These are phyloP conservation scores for Perccottus glenii DNA, from an alignment of 2,113 vertebrate genomes.

Conservation along the genomic window DNA sequence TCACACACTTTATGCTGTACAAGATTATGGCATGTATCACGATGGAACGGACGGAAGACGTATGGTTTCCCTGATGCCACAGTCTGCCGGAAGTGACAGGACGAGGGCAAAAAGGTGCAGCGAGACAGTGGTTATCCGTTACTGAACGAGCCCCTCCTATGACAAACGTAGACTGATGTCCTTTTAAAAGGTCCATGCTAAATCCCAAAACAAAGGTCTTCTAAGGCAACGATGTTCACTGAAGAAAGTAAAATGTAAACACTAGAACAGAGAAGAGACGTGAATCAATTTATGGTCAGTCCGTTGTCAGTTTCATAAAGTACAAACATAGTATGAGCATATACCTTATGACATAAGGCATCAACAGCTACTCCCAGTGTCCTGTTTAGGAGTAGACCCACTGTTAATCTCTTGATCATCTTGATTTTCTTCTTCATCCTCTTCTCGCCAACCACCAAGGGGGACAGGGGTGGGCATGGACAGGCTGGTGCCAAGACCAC, in stretches of 20 bases:
- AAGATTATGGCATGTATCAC: slow-evolving; percentile 25
- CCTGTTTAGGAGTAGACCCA: slow-evolving; percentile 63
- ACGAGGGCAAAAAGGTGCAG: slow-evolving; percentile 51
- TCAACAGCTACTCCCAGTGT: slow-evolving; percentile 70
- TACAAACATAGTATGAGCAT: slow-evolving; percentile 6
- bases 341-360: slow-evolving; percentile 75
- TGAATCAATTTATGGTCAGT: slow-evolving; percentile 14
- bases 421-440: slow-evolving; percentile 72
- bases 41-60: slow-evolving; percentile 67
- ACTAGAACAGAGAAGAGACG: slow-evolving; percentile 45
- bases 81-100: slow-evolving; percentile 60
- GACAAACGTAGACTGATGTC: slow-evolving; percentile 33
- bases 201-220: slow-evolving; percentile 68
- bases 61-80: slow-evolving; percentile 73
- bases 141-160: slow-evolving; percentile 31
- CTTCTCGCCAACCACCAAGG: slow-evolving; percentile 80
- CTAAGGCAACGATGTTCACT: slow-evolving; percentile 80
- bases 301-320: background rate
- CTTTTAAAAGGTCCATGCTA: slow-evolving; percentile 61
- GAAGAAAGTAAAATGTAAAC: slow-evolving; percentile 73
- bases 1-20: slow-evolving; percentile 26
- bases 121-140: slow-evolving; percentile 61
- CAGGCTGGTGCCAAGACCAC: slow-evolving; percentile 45
- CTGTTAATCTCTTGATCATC: slow-evolving; percentile 74
- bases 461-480: slow-evolving; percentile 61